Conservation (phyloP, 2,113 vertebrate genomes). For the Phyllostomus hastatus region DNA sequence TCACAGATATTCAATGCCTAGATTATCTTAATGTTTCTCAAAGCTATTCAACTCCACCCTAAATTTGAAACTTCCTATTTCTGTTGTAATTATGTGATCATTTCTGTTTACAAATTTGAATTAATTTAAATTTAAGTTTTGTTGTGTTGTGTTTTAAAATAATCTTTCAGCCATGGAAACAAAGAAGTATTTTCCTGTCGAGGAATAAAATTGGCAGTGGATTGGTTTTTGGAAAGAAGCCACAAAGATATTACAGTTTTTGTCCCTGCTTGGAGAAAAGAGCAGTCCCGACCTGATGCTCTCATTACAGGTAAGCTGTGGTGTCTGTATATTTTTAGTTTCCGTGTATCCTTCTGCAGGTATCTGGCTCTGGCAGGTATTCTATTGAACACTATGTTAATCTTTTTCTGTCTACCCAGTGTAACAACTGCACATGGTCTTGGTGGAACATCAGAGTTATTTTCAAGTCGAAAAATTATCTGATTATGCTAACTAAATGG, state of each 20-base stretch:
- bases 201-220: conserved; percentile 96
- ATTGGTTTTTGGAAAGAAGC: conserved; percentile 97
- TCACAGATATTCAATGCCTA: conserved; percentile 3
- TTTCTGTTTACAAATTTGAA: neutral
- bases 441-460: neutral
- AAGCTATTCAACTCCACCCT: neutral
- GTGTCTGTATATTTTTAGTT: neutral
- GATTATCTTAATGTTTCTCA: neutral
- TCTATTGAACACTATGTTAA: fast-evolving
- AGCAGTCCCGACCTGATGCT: conserved; percentile 96
- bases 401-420: neutral
- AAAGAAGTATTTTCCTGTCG: conserved; percentile 99
- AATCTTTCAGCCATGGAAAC: conserved; percentile 93
- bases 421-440: neutral
- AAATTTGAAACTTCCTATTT: neutral
- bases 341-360: fast-evolving
- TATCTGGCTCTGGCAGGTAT: neutral
- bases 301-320: conserved; percentile 91
- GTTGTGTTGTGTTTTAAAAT: conserved; percentile 43
- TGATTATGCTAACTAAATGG: neutral
- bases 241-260: conserved; percentile 97
- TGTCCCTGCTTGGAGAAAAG: conserved; percentile 98
- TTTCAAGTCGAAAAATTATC: neutral
- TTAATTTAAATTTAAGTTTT: neutral
- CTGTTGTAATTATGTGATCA: neutral